Evolutionary conservation across 2,797 vertebrate genomes (phyloP).

Genomic region (Uromys caudimaculatus): DNA sequence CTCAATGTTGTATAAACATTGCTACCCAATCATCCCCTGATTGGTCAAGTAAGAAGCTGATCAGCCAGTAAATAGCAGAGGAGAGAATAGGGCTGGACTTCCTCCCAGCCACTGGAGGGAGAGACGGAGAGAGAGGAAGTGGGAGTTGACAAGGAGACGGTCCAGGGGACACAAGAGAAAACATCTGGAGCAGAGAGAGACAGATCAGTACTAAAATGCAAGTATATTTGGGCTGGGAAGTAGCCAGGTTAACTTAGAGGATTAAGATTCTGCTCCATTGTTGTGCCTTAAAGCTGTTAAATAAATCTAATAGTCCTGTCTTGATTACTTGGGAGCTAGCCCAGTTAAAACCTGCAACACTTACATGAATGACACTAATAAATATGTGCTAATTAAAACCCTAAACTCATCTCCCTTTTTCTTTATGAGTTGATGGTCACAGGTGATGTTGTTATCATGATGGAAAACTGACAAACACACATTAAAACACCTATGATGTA

Average conservation of each 20-base stretch:
- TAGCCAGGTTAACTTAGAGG: background rate
- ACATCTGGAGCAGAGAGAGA: background rate
- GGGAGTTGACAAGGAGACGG: background rate
- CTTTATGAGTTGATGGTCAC: background rate
- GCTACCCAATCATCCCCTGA: background rate
- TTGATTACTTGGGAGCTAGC: background rate
- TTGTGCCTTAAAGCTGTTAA: background rate
- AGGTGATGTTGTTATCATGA: background rate
- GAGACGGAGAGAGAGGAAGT: background rate
- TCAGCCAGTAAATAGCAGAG: background rate
- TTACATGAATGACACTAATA: background rate
- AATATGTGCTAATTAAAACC: background rate
- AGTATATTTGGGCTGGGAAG: background rate
- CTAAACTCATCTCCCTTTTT: background rate
- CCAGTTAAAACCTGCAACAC: background rate
- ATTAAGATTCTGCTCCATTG: background rate
- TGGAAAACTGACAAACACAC: background rate
- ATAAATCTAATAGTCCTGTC: background rate
- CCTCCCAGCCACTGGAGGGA: background rate
- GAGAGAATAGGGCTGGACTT: background rate
- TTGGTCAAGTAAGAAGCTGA: background rate
- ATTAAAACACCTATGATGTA: background rate
- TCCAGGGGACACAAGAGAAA: background rate
- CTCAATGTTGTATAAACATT: background rate
- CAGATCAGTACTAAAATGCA: background rate